Evolutionary conservation across 64 coral and sea anemone genomes (phyloP), one percentile per base, ranked within the genome.

Genomic region (Hydrozoanthus tunicans): DNA sequence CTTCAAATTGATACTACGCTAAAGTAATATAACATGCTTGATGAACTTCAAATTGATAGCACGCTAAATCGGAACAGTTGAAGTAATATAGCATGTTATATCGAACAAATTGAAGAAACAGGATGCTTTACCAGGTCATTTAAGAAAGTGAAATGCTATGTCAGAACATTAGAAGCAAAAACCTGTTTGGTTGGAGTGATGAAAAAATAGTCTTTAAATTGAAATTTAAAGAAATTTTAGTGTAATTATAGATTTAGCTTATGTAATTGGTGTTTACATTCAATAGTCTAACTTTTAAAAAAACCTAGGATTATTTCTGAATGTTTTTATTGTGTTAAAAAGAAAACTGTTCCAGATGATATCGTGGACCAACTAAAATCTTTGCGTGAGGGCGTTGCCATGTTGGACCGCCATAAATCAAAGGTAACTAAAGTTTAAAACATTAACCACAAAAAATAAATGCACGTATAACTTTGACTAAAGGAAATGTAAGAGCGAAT

Each of bases 281-380:
- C 56, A 6, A 43, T 8, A 43, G 32, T 62, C 17, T 77, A 27
- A 15, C 5, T 43, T 77, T 77, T 27, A 63, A 78, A 90, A 32
- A 6, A 23, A 27, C 12, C 60, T 54, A 12, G 61, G 77, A 25
- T 83, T 57, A 55, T 0, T 84, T 43, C 23, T 62, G 25, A 60
- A 60, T 75, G 78, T 32, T 62, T 14, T 81, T 81, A 78, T 73
- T 75, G n/a, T 90, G 75, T 80, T 71, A 26, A 90, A 23, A 94
- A 94, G 92, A 91, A 93, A 96, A 91, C 95, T 72, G 75, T 96
- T 64, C 95, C 95, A 53, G 79, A 70, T 13, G 92, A 96, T 70
- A 66, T 94, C n/a, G 92, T 94, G 70, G 82, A 76, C 3, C 95
- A 94, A 78, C 73, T 97, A 64, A 43, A 13, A 55, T 86, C 95